Evolutionary conservation across 2,888 invertebrate genomes (phyloP).

Genomic region (Agonum fuliginosum): DNA sequence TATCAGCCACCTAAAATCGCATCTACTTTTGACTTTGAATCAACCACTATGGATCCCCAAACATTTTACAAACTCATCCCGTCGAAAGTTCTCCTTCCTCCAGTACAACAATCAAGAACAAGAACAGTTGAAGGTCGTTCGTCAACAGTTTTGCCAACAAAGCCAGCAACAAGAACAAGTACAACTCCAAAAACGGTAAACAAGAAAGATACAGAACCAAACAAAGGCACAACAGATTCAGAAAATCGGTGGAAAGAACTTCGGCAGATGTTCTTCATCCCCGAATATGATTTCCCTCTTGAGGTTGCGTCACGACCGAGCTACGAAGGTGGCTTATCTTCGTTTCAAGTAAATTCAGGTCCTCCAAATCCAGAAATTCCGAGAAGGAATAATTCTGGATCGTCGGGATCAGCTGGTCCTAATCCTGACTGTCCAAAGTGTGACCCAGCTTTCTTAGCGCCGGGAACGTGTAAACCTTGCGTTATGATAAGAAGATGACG

Average conservation of each 20-base stretch:
- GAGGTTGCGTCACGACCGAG: slow-evolving; percentile 67
- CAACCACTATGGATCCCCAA: slow-evolving; percentile 60
- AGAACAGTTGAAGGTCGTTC: neutral
- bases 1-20: slow-evolving; percentile 59
- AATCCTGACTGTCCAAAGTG: slow-evolving; percentile 79
- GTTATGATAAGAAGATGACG: slow-evolving; percentile 72
- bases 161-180: neutral
- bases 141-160: neutral
- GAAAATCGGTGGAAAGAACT: slow-evolving; percentile 68
- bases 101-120: slow-evolving; percentile 67
- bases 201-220: slow-evolving; percentile 55
- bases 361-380: slow-evolving; percentile 50
- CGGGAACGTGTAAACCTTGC: slow-evolving; percentile 81
- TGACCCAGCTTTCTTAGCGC: slow-evolving; percentile 78
- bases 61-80: slow-evolving; percentile 64
- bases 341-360: slow-evolving; percentile 68
- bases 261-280: slow-evolving; percentile 69
- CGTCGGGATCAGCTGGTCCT: slow-evolving; percentile 33
- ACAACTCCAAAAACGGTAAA: slow-evolving; percentile 42
- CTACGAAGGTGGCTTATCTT: slow-evolving; percentile 70
- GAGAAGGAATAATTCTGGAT: neutral
- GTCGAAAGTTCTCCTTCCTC: slow-evolving; percentile 74
- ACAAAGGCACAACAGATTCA: slow-evolving; percentile 28
- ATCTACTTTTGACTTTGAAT: slow-evolving; percentile 34
- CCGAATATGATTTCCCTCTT: slow-evolving; percentile 72